Base-by-base conservation (phyloP, 2,888 invertebrate genomes). In the Aphidoletes aphidimyza region DNA sequence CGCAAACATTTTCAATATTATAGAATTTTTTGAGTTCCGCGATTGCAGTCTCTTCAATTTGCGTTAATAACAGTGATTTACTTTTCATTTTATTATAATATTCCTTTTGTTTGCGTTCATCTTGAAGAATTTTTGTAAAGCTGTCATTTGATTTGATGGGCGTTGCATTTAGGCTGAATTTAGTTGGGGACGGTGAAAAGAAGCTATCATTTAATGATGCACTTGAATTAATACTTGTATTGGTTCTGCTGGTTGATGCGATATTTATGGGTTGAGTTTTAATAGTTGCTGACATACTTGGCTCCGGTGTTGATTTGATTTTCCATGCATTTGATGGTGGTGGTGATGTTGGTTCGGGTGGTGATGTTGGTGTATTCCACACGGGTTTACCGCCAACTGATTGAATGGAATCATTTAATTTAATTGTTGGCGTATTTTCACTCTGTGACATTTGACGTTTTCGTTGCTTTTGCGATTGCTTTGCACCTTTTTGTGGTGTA, bases 1-100 rank as follows among this genome's bases (percentile, higher is more conserved):
- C 95, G 69, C 92, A 92, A 39, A 93, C 91, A 87, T 93, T 92
- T 85, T 93, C 92, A 0, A 93, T 92, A 87, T 94, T 94, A 90
- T 97, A 97, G 89, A 95, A 94, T 85, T 91, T 91, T 85, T 93
- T 91, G 85, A 97, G 89, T 86, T 96, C 95, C 86, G 94, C 93
- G 86, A 97, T 95, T 0, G 97, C 97, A 88, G 93, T 93, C 89
- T 97, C 97, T 91, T 97, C 97, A 86, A 96, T 96, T 93, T 96
- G 96, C 22, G 96, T 96, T 86, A 94, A 90, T 85, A 91, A 89
- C 36, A 96, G 90, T 0, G 94, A 93, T 89, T 96, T 96, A 9
- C 93, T 93, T 88, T 93, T 93, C 87, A 94, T 93, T 88, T 94
- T 93, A 0, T 93, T 92, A 86, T 92, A 92, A 87, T 94, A 93